Conservation (phyloP, 2,113 vertebrate species). For the Forbesichthys agassizii region DNA sequence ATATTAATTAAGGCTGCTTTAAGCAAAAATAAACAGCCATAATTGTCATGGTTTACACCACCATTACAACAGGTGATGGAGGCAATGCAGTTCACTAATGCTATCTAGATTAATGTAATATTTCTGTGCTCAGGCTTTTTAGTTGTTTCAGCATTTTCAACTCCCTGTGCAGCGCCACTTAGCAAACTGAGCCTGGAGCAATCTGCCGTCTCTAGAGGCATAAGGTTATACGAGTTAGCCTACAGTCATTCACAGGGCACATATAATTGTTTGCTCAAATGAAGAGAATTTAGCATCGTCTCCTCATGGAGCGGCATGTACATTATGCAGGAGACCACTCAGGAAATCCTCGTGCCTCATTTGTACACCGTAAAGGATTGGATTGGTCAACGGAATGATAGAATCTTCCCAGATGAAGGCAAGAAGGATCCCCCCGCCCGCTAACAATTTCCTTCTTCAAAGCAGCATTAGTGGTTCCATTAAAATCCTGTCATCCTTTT, state of each 20-base stretch:
- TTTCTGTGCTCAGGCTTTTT: neutral
- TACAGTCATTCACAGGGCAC: conserved; percentile 33
- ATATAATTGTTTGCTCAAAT: conserved; percentile 44
- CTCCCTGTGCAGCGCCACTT: conserved; percentile 38
- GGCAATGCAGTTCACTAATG: conserved; percentile 11
- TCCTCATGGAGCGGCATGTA: conserved; percentile 18
- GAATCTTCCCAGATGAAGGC: conserved; percentile 42
- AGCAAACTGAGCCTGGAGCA: conserved; percentile 50
- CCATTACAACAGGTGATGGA: conserved; percentile 1
- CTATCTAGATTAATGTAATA: neutral
- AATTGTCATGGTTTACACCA: too few relatives aligned
- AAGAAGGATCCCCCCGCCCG: conserved; percentile 54
- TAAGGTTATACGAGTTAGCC: conserved; percentile 44
- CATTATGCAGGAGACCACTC: conserved; percentile 41
- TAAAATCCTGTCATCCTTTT: conserved; percentile 72
- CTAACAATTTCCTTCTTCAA: conserved; percentile 66
- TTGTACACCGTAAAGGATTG: conserved; percentile 49
- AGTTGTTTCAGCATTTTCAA: conserved; percentile 34
- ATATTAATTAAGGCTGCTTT: too few relatives aligned
- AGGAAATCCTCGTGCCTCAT: conserved; percentile 49
- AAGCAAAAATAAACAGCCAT: too few relatives aligned
- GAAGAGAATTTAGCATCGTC: conserved; percentile 46
- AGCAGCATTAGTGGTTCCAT: conserved; percentile 75
- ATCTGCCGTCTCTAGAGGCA: conserved; percentile 37
- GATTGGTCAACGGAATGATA: conserved; percentile 50